Evolutionary conservation across 2,888 invertebrate species (phyloP), one percentile per base, ranked within the genome.

Genomic region (Cheilosia vulpina): DNA sequence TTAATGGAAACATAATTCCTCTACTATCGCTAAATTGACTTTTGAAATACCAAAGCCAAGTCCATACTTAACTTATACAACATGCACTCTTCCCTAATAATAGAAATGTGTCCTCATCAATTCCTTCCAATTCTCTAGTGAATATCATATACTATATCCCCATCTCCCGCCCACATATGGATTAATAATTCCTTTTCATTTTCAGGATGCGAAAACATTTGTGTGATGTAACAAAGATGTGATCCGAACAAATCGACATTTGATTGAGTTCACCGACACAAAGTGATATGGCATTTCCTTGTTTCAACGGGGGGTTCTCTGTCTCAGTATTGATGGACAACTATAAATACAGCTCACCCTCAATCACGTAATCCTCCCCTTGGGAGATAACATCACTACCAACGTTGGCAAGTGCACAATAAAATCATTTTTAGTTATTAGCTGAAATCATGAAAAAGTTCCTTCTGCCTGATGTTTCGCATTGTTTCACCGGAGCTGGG

Each of bases 181-280:
- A 85, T 85, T 85, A 85, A 85, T 85, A 85, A 85, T 85, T 85
- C 85, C 85, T 81, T 85, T 85, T 85, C 81, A 85, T 85, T 81
- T 77, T 76, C 75, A 11, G 53, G 55, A 85, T 71, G 62, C 41
- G 9, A 27, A 41, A 52, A 60, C 69, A 69, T 76, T 73, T 72
- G 38, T 66, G 38, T 66, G 63, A 79, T 68, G 66, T 83, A 79
- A 83, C 73, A 47, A n/a, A 57, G 57, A 78, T 83, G 78, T 72
- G 84, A 80, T 75, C 52, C 19, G 69, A 65, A 58, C 75, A 85
- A 85, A 85, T 85, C 85, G 85, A 85, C 81, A 85, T 81, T 85
- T 85, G 85, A 85, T 85, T 85, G 85, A 81, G 81, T 81, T 85
- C 76, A 77, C 31, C 57, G 63, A 85, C 66, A 19, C 60, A 60